These are phyloP conservation scores for Ailurus styani DNA, from an alignment of 2,113 vertebrate genomes.

Conservation along the genomic window DNA sequence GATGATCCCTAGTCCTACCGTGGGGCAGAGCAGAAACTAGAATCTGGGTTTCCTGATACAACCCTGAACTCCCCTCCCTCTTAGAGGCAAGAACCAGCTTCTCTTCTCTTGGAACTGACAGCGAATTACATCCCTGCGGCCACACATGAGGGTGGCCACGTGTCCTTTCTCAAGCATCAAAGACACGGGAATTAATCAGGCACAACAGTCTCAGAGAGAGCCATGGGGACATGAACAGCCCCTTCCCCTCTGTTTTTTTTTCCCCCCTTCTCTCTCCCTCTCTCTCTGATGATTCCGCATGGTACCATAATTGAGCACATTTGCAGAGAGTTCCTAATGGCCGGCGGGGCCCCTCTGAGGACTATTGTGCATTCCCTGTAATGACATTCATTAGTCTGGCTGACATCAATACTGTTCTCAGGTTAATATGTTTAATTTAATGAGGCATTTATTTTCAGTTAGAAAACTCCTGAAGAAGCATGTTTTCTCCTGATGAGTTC, in stretches of 20 bases:
- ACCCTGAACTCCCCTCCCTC: background rate
- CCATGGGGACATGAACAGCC: background rate
- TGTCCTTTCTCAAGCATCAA: background rate
- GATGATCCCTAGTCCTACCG: background rate
- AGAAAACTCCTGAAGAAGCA: constrained; percentile 70
- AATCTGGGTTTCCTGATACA: background rate
- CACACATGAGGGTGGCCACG: fast-evolving
- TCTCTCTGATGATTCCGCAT: background rate
- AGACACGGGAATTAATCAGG: background rate
- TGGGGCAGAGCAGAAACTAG: background rate
- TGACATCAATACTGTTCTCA: constrained; percentile 66
- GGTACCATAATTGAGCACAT: background rate
- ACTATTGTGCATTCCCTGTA: background rate
- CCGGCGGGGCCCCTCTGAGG: background rate
- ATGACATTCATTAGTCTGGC: constrained; percentile 64
- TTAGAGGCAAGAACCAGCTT: background rate
- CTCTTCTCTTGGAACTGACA: background rate
- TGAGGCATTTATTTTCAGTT: constrained; percentile 76
- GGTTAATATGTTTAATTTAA: constrained; percentile 77
- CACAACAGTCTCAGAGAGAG: background rate
- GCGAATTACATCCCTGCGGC: background rate
- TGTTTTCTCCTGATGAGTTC: constrained; percentile 72
- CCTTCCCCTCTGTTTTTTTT: background rate
- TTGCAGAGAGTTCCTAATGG: background rate
- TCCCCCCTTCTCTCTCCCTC: background rate